These are phyloP conservation scores for Euwallacea fornicatus DNA, from an alignment of 1,140 invertebrate genomes.

Conservation along the genomic window DNA sequence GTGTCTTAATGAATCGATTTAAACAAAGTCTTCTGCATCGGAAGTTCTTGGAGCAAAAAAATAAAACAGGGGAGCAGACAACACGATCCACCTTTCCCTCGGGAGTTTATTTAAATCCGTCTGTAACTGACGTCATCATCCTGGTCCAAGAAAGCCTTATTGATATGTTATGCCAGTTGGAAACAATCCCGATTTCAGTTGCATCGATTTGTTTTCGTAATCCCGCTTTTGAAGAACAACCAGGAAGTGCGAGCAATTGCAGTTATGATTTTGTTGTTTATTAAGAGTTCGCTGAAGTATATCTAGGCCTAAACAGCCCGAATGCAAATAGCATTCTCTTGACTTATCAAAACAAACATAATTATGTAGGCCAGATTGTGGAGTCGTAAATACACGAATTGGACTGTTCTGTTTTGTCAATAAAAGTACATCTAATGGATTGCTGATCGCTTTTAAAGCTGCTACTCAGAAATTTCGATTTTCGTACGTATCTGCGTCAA, in stretches of 20 bases:
- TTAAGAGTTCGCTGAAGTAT: background rate
- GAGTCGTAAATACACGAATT: background rate
- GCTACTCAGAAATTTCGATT: too few species aligned
- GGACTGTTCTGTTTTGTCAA: conserved; percentile 13
- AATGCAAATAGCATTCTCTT: conserved; percentile 3
- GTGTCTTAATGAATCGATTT: too few species aligned
- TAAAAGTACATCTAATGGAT: background rate
- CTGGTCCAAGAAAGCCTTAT: background rate
- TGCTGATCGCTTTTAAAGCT: background rate
- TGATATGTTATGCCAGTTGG: conserved; percentile 8
- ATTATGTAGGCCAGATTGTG: conserved; percentile 9
- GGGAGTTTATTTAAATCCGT: too few species aligned
- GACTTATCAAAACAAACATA: conserved; percentile 16
- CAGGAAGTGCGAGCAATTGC: background rate
- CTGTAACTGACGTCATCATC: too few species aligned
- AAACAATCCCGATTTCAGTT: conserved; percentile 1
- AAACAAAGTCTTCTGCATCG: too few species aligned
- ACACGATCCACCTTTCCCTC: too few species aligned
- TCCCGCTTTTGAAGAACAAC: conserved; percentile 7
- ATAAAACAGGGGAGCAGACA: too few species aligned
- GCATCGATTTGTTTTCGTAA: conserved; percentile 8
- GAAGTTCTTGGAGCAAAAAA: too few species aligned
- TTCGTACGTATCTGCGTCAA: too few species aligned
- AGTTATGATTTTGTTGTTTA: background rate
- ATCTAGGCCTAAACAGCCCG: background rate